These are phyloP conservation scores for Cyanocitta stelleri DNA, from an alignment of 2,113 vertebrate genomes.

Conservation along the genomic window DNA sequence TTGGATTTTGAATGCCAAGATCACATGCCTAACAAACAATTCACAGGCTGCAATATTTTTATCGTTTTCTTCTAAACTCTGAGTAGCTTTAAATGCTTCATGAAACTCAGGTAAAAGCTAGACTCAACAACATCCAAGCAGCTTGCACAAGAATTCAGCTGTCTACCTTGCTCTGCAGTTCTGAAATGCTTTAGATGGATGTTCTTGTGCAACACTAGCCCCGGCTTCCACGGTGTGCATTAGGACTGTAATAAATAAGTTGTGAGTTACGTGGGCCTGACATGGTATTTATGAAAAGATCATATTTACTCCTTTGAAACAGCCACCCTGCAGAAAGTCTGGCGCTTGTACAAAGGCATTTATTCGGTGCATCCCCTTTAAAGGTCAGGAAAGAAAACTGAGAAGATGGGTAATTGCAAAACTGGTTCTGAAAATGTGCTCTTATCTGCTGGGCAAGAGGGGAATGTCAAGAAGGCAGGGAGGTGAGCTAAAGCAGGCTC, in stretches of 20 bases:
- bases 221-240: neutral
- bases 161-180: neutral
- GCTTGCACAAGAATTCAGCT: neutral
- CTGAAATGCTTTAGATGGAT: constrained; percentile 15
- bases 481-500: constrained; percentile 60
- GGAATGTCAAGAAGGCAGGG: constrained; percentile 24
- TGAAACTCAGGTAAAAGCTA: neutral
- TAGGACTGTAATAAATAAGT: constrained; percentile 33
- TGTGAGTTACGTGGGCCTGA: neutral
- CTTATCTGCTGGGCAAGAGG: constrained; percentile 50
- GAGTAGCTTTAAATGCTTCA: neutral
- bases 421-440: constrained; percentile 23
- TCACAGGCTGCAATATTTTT: neutral
- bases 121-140: neutral
- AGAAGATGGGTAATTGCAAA: constrained; percentile 52
- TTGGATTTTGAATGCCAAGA: neutral
- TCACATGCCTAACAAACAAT: neutral
- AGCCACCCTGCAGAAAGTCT: constrained; percentile 9
- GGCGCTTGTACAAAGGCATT: neutral
- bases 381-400: constrained; percentile 55
- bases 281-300: constrained; percentile 49
- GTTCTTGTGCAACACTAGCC: constrained; percentile 7
- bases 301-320: constrained; percentile 41
- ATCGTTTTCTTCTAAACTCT: neutral
- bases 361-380: constrained; percentile 22